These are phyloP conservation scores for Bombus breviceps DNA, from an alignment of 1,140 invertebrate genomes.

Conservation along the genomic window DNA sequence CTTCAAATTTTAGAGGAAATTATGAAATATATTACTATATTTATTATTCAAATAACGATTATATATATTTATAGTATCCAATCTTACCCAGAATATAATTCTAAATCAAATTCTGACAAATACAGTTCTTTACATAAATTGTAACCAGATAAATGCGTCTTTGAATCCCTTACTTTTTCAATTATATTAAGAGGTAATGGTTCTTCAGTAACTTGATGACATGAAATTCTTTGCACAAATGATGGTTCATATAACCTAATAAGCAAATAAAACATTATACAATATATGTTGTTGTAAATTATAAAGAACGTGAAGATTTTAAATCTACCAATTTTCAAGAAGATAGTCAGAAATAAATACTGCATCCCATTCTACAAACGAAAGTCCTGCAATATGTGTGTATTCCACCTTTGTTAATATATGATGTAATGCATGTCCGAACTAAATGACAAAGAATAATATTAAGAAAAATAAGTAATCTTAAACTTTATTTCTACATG, in stretches of 20 bases:
- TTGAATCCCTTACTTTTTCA: constrained; percentile 85
- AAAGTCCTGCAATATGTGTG: constrained; percentile 91
- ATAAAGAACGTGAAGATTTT: constrained; percentile 5
- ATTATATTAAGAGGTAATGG: constrained; percentile 87
- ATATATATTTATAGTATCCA: not conserved
- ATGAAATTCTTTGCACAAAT: constrained; percentile 87
- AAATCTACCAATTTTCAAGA: constrained; percentile 88
- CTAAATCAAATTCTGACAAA: constrained; percentile 91
- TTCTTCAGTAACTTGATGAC: constrained; percentile 89
- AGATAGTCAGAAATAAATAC: constrained; percentile 91
- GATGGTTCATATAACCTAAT: constrained; percentile 86
- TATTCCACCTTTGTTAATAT: constrained; percentile 91
- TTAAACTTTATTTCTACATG: constrained; percentile 5
- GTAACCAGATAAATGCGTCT: constrained; percentile 90
- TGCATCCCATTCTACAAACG: constrained; percentile 96
- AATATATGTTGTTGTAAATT: not conserved
- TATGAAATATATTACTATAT: constrained; percentile 3
- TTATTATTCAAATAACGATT: not conserved
- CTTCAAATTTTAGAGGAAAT: constrained; percentile 70
- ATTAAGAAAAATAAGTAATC: not conserved
- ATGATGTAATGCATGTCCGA: constrained; percentile 93
- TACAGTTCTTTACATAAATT: constrained; percentile 93
- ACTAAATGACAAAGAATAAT: constrained; percentile 78
- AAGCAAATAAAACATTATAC: not conserved
- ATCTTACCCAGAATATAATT: constrained; percentile 88